Evolutionary conservation across 1,140 invertebrate genomes (phyloP), one percentile per base, ranked within the genome.

Genomic region (Drosophila burlai): DNA sequence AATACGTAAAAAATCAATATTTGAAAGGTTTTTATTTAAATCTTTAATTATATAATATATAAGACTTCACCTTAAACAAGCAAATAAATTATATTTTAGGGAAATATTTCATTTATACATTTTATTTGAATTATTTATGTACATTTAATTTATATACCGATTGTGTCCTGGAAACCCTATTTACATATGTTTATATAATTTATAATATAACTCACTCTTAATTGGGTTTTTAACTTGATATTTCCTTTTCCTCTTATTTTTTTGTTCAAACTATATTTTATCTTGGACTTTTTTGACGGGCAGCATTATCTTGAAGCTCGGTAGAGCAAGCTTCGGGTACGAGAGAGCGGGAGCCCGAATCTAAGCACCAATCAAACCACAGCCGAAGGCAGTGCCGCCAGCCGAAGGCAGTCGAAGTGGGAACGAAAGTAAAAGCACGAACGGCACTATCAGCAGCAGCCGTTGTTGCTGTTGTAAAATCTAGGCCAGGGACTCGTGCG

Each of bases 401-500:
- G 13, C n/a, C 34, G 49, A 67, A 71, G 67, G 13, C 64, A 21
- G 21, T 42, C 72, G 62, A 76, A 40, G 40, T 24, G 16, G 60
- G 38, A 61, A 78, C 81, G 85, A 90, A 90, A 90, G 85, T 90
- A 84, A 91, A 91, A 90, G 86, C 82, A 80, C 79, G 36, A 72
- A 10, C 65, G 60, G 49, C 59, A 50, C 57, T 71, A 71, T 64
- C 80, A 71, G 80, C 79, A 46, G 69, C 50, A 34, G 36, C 6
- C 50, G 47, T 42, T 57, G 24, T 65, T 73, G 24, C 26, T 50
- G 42, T 65, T 65, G 87, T 81, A 81, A 91, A 91, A 91, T 91
- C 80, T 91, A 91, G 87, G 87, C 87, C 87, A 91, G 85, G 87
- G 87, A 91, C 82, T 86, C 74, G 76, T 74, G 80, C 87, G 87